Conservation (phyloP, 2,113 vertebrate species). For the Prietella phreatophila region DNA sequence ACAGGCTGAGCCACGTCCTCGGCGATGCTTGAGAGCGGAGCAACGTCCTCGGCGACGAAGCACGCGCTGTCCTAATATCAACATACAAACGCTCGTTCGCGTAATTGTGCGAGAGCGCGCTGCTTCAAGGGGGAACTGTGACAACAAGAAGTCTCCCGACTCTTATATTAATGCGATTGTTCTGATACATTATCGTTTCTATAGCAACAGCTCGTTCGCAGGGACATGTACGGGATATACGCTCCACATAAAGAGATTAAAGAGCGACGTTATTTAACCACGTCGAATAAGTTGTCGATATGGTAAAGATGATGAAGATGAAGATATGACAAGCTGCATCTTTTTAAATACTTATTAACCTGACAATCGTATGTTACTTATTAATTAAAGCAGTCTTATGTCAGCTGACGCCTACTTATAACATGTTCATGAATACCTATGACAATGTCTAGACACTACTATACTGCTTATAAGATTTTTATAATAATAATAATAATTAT, state of each 20-base stretch:
- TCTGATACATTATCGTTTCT: not conserved
- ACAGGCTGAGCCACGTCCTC: too few species aligned
- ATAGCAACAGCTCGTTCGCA: not conserved
- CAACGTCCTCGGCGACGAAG: too few species aligned
- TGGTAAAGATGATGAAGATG: not conserved
- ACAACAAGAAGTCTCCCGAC: not conserved
- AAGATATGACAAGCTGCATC: too few species aligned
- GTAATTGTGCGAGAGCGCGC: too few species aligned
- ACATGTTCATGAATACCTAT: not conserved
- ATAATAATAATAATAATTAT: too few species aligned
- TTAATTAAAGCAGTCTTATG: not conserved
- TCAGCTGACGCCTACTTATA: not conserved
- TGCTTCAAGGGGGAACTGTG: too few species aligned
- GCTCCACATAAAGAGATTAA: not conserved
- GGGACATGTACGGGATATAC: not conserved
- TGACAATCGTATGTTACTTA: not conserved
- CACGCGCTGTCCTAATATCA: too few species aligned
- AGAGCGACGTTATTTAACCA: not conserved
- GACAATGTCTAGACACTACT: not conserved
- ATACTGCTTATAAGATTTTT: not conserved
- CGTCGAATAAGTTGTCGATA: not conserved
- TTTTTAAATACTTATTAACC: too few species aligned
- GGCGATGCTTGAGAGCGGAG: too few species aligned
- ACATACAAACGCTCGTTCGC: too few species aligned
- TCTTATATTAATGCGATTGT: not conserved